Base-by-base conservation (phyloP, 2,797 vertebrate species). In the Notoglanidium macrostoma region DNA sequence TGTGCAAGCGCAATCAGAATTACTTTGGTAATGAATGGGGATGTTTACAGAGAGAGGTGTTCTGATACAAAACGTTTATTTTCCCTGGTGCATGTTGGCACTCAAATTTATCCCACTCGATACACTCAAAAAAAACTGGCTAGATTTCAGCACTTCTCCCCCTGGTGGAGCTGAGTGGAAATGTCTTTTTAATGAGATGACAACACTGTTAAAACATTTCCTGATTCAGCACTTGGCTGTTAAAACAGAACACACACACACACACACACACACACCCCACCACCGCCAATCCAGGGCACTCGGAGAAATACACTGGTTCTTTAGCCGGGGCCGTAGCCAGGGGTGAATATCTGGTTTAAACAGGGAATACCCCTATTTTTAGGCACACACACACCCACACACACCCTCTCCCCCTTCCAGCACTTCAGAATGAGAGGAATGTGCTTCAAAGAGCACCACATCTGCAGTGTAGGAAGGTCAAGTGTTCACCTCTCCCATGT, bases 371-470 rank as follows among this genome's bases (percentile, higher is more conserved):
- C 84, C 65, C n/a, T 81, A 61, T 76, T 51, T 51, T 26, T 74
- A 74, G 46, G 11, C 79, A 10, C 76, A 51, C 73, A 76, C 73
- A 51, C n/a, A 55, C 51, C 32, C 49, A 55, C n/a, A 59, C 77
- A 35, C 17, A 59, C 19, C 5, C 23, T 19, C 40, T 0, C 40
- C 26, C 29, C 57, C 59, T 26, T 49, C 7, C 59, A 81, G 40
- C 59, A 81, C 57, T 85, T 63, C 86, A 84, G 89, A 84, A 89
- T 81, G 83, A 79, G 85, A 83, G 89, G 86, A 90, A 90, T 87
- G 85, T 78, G 46, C 88, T 90, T 89, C 85, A 90, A 87, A 90
- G 79, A 77, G 65, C 40, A 54, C 46, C 82, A 85, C 88, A 91
- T 89, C 88, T 89, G 88, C 85, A 86, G 72, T 49, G 59, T 10